Base-by-base conservation (phyloP, 2,888 invertebrate genomes). In the Drosophila robusta region DNA sequence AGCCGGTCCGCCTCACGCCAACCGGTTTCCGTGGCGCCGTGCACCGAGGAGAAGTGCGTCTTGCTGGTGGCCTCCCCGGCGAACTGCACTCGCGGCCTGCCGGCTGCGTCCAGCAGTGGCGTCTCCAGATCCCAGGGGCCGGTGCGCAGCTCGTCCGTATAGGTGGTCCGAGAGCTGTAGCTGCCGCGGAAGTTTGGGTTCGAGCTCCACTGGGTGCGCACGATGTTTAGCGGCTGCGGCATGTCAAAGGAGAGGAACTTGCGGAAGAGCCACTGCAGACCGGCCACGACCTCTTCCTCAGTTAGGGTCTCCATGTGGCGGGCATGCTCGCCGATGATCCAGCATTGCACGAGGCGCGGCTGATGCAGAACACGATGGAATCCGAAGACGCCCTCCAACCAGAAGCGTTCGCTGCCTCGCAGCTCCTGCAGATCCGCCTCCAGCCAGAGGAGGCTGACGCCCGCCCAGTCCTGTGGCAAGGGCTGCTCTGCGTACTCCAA, bases 1-100 rank as follows among this genome's bases (percentile, higher is more conserved):
- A 95, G 90, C 64, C 95, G 93, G 41, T 95, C 93, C 0, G 96
- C 96, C 88, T 96, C 96, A 18, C 96, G 93, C 89, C 94, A 94
- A 0, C 96, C 96, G n/a, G 94, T 93, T 85, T 95, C 96, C 0
- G 95, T 91, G 0, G 96, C 96, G 0, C 96, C 96, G 83, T 96
- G 95, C 0, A 95, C 95, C 0, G 95, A 94, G 0, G 94, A 93
- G 85, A 94, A 95, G 82, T 93, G 94, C 64, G 93, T 94, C 46
- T 93, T 93, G 9, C 95, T 94, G 0, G 95, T 94, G 0, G 95
- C 95, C 90, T 95, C 95, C 0, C 95, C 95, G 1, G 95, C 95
- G 83, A 95, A 95, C 69, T 94, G 94, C 0, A 95, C 90, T 0
- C 94, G 90, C 36, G 95, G 93, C 47, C 91, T 91, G 41, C 91